Evolutionary conservation across 1,140 invertebrate genomes (phyloP), one percentile per base, ranked within the genome.

Genomic region (Calliphora vicina): DNA sequence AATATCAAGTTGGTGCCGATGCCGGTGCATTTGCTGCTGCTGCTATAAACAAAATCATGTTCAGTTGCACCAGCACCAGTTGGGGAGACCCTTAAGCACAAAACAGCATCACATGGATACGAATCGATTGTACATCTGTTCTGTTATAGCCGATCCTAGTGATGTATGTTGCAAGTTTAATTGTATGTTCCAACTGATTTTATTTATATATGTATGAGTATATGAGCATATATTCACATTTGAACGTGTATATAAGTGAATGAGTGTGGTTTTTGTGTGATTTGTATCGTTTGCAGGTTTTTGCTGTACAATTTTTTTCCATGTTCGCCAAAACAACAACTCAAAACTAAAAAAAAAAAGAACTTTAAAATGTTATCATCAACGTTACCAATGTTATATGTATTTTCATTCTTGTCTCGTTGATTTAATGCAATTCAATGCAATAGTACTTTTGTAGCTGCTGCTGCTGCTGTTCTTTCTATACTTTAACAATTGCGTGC

Each of bases 261-360:
- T 78, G 74, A 78, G 42, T 78, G 74, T 43, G 74, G 74, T 78
- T 78, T 78, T 43, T 43, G 42, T 78, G 74, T 78, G 74, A 78
- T 78, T 78, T 78, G 74, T 43, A 78, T 78, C 74, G 74, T 78
- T 78, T 78, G 42, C 74, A 45, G 74, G 74, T 78, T 78, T 78
- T 42, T 50, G n/a, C 13, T 50, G 45, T 35, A 35, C 35, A 10
- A 35, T 35, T 35, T 35, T 35, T n/a, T 35, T 35, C 4, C 35
- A 35, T 35, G 35, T 35, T 35, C 35, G 35, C 35, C 12, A 50
- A 50, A 50, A 50, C 12, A 13, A 17, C 17, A 50, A 50, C 42
- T 6, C 12, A 50, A 50, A 50, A 50, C 4, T 8, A 50, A 15
- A 57, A 57, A 57, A 0, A 57, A 57, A 57, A 57, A n/a, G 50